Evolutionary conservation across 2,888 invertebrate genomes (phyloP).

Genomic region (Drosophila nigritarsus): DNA sequence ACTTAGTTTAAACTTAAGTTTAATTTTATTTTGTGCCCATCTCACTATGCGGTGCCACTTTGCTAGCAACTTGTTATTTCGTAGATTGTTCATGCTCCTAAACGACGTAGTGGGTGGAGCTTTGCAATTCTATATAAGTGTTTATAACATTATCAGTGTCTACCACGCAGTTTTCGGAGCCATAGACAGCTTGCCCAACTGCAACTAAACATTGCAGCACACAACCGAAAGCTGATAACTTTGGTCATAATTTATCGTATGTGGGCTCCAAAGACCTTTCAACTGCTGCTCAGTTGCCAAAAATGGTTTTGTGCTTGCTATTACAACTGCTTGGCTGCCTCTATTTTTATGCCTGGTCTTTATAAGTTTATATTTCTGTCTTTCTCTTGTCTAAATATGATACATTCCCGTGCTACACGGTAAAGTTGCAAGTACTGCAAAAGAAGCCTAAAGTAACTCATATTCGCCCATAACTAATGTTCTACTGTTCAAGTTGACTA

Average conservation of each 20-base stretch:
- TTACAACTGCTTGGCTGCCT: constrained; percentile 26
- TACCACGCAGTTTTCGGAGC: constrained; percentile 33
- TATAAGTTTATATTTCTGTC: constrained; percentile 77
- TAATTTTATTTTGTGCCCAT: constrained; percentile 34
- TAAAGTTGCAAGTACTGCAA: constrained; percentile 56
- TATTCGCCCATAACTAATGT: constrained; percentile 46
- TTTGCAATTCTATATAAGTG: constrained; percentile 18
- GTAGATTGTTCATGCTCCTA: constrained; percentile 40
- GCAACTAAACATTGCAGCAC: constrained; percentile 42
- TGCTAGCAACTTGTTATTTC: constrained; percentile 36
- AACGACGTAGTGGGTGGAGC: not conserved
- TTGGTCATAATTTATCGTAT: constrained; percentile 74
- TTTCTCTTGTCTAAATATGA: constrained; percentile 76
- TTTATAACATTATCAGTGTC: constrained; percentile 62
- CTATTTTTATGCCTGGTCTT: constrained; percentile 52
- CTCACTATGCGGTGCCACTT: constrained; percentile 7
- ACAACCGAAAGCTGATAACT: constrained; percentile 65
- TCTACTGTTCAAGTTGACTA: constrained; percentile 62
- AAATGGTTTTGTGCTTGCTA: constrained; percentile 56
- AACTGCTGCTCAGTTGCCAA: constrained; percentile 74
- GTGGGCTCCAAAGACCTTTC: constrained; percentile 67
- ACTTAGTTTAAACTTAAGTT: constrained; percentile 51
- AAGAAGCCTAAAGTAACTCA: constrained; percentile 25
- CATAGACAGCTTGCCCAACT: constrained; percentile 13
- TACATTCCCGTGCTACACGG: constrained; percentile 54